Conservation (phyloP, 2,113 vertebrate genomes). For the Butastur rufipennis region DNA sequence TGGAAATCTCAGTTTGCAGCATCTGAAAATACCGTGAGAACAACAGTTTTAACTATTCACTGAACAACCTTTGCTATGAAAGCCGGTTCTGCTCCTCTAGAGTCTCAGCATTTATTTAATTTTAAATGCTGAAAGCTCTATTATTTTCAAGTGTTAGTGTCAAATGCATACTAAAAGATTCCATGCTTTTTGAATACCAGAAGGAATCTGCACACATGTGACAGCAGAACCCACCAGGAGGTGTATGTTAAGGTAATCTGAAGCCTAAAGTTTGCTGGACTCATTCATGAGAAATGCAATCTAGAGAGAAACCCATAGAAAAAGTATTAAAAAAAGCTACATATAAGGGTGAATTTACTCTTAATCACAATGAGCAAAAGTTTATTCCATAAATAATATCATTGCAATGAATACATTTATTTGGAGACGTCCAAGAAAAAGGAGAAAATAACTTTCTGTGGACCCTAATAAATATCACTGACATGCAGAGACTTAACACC, state of each 20-base stretch:
- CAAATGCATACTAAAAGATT: background rate
- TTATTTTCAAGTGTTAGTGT: background rate
- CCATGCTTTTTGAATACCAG: background rate
- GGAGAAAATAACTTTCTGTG: background rate
- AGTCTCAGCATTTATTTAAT: background rate
- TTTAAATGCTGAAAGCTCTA: background rate
- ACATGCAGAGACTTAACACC: background rate
- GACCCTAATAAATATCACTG: background rate
- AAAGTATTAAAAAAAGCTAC: background rate
- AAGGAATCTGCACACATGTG: background rate
- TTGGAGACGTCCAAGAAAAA: background rate
- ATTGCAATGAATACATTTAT: background rate
- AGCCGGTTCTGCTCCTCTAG: background rate
- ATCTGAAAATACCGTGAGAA: conserved; percentile 68
- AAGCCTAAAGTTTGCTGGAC: background rate
- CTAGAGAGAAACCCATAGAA: background rate
- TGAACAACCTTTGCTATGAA: background rate
- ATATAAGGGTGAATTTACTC: background rate
- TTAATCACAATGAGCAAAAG: background rate
- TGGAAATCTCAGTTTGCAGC: conserved; percentile 85
- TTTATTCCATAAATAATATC: background rate
- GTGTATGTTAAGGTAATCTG: background rate
- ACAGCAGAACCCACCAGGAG: background rate
- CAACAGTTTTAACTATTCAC: background rate
- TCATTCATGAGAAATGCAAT: background rate